A percentile compares a stretch with the other conserved stretches of the same genome.
Conservation (phyloP, 2,888 invertebrate species). For the Oxyteleia sp. region DNA sequence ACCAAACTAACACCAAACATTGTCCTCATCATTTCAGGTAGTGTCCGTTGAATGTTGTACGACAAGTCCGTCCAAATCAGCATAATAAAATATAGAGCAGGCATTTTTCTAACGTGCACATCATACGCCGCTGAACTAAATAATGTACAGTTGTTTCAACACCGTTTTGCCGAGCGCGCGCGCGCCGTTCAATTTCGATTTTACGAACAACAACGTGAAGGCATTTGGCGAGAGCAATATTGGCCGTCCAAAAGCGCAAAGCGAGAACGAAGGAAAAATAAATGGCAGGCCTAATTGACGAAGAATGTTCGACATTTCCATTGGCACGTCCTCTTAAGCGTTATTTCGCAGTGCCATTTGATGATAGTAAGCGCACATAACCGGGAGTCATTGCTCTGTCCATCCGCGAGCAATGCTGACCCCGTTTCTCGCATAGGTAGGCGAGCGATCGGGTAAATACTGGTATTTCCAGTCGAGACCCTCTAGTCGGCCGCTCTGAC, state of each 20-base stretch:
- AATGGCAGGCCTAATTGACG: conserved; percentile 49
- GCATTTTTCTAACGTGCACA: not conserved
- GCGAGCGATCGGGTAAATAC: conserved; percentile 72
- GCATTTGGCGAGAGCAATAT: conserved; percentile 20
- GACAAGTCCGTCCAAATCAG: no score
- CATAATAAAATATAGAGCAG: no score
- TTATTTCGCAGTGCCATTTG: conserved; percentile 62
- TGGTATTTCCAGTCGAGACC: conserved; percentile 74
- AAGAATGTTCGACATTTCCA: conserved; percentile 61
- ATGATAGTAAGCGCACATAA: conserved; percentile 54
- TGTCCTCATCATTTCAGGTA: no score
- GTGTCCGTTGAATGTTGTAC: no score
- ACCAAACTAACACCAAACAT: no score
- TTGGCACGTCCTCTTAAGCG: conserved; percentile 60
- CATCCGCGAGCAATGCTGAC: conserved; percentile 72
- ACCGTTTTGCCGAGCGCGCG: conserved; percentile 13
- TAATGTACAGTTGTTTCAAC: conserved; percentile 46
- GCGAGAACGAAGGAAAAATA: conserved; percentile 22
- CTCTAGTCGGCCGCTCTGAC: conserved; percentile 66
- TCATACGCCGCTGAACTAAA: conserved; percentile 9
- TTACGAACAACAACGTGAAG: conserved; percentile 45
- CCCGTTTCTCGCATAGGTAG: conserved; percentile 72
- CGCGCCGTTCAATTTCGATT: conserved; percentile 49
- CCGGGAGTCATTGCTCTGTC: conserved; percentile 72
- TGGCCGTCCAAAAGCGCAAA: not conserved